These are phyloP conservation scores for Vireo altiloquus DNA, from an alignment of 2,113 vertebrate genomes.

Conservation along the genomic window DNA sequence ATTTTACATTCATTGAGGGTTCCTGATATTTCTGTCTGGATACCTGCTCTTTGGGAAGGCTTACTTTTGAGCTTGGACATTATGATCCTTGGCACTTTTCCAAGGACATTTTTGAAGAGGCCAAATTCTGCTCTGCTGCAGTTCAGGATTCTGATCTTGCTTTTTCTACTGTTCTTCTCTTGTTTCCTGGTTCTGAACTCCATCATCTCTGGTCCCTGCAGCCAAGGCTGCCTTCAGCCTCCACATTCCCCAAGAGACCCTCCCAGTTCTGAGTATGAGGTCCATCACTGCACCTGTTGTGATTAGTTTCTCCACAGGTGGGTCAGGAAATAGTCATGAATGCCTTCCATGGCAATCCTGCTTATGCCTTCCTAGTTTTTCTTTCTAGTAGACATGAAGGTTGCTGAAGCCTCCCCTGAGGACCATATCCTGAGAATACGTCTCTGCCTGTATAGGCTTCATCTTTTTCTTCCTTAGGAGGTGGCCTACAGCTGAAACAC, in stretches of 20 bases:
- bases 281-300: background rate
- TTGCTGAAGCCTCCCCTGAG: background rate
- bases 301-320: background rate
- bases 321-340: background rate
- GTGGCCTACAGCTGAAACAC: background rate
- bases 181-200: background rate
- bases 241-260: background rate
- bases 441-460: background rate
- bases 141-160: background rate
- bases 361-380: background rate
- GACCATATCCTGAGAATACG: background rate
- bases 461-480: background rate
- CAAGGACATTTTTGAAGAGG: background rate
- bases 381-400: background rate
- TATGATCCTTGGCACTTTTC: background rate
- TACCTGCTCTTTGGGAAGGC: background rate
- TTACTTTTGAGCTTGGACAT: background rate
- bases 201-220: background rate
- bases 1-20: background rate
- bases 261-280: background rate
- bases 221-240: background rate
- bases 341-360: background rate
- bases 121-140: background rate
- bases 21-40: background rate
- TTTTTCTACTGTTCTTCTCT: background rate